These are phyloP conservation scores for Sebastes alutus DNA, from an alignment of 2,797 vertebrate genomes.

Conservation along the genomic window DNA sequence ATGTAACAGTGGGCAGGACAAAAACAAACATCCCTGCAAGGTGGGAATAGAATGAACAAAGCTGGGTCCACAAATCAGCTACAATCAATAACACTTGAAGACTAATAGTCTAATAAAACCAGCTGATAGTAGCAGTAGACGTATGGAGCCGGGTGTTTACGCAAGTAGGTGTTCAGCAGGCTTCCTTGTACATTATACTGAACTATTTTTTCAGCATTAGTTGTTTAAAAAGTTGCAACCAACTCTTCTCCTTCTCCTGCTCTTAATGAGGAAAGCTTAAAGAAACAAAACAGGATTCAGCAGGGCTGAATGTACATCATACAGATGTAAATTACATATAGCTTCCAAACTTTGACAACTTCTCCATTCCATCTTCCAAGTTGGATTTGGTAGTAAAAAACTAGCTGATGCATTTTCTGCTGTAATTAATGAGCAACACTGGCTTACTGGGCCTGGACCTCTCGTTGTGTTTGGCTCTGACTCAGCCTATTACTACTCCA, in stretches of 20 bases:
- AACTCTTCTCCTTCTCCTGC: neutral
- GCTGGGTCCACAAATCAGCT: neutral
- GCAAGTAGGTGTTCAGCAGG: neutral
- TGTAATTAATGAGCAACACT: slow-evolving; percentile 25
- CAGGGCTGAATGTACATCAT: neutral
- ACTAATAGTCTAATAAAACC: neutral
- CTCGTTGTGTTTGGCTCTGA: slow-evolving; percentile 32
- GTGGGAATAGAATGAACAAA: neutral
- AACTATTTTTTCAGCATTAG: neutral
- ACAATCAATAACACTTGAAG: neutral
- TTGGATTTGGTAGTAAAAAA: slow-evolving; percentile 16
- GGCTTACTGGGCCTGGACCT: slow-evolving; percentile 29
- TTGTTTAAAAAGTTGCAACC: neutral
- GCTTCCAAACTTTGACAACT: neutral
- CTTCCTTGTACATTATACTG: neutral
- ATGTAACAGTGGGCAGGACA: no score
- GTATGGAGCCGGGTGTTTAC: neutral
- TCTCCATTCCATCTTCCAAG: neutral
- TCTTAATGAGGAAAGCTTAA: neutral
- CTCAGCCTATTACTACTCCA: slow-evolving; percentile 23
- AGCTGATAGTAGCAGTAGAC: neutral
- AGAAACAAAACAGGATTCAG: neutral
- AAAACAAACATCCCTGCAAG: slow-evolving; percentile 9
- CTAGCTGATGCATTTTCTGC: slow-evolving; percentile 3
- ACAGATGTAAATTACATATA: slow-evolving; percentile 4